A percentile compares a stretch with the other conserved stretches of the same genome.
Evolutionary conservation across 2,113 vertebrate genomes (phyloP).

Genomic region (Alaudala cheleensis): DNA sequence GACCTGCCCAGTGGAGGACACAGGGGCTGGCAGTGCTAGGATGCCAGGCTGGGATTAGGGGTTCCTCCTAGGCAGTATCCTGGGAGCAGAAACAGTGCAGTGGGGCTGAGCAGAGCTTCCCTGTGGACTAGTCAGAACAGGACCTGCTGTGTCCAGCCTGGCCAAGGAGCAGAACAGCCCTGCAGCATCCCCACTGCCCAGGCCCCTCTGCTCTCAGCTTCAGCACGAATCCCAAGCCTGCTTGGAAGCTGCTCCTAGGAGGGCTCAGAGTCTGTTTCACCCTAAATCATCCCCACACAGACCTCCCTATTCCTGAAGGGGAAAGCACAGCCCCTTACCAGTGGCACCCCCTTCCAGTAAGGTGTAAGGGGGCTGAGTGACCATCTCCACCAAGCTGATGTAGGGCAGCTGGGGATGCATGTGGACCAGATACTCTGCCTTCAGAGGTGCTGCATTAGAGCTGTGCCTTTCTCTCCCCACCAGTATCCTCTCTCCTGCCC

Average conservation of each 20-base stretch:
- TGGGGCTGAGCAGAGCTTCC: background rate
- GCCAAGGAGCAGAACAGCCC: background rate
- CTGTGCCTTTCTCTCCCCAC: background rate
- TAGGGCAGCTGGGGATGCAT: background rate
- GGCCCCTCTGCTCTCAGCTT: background rate
- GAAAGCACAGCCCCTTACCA: background rate
- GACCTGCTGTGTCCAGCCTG: rapidly evolving
- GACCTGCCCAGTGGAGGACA: background rate
- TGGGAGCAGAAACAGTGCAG: background rate
- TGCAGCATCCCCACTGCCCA: background rate
- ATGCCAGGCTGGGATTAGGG: background rate
- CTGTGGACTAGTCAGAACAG: background rate
- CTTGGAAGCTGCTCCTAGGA: background rate
- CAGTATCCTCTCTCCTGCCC: background rate
- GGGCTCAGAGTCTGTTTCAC: background rate
- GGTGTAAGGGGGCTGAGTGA: background rate
- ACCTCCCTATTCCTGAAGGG: background rate
- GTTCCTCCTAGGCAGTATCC: background rate
- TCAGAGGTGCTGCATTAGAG: background rate
- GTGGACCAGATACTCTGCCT: background rate
- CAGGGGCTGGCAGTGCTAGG: rapidly evolving
- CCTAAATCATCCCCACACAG: background rate
- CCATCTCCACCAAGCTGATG: background rate
- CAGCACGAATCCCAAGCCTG: background rate
- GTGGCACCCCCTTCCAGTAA: too few species aligned